Base-by-base conservation (phyloP, 2,113 vertebrate genomes). In the Bostrychus sinensis region DNA sequence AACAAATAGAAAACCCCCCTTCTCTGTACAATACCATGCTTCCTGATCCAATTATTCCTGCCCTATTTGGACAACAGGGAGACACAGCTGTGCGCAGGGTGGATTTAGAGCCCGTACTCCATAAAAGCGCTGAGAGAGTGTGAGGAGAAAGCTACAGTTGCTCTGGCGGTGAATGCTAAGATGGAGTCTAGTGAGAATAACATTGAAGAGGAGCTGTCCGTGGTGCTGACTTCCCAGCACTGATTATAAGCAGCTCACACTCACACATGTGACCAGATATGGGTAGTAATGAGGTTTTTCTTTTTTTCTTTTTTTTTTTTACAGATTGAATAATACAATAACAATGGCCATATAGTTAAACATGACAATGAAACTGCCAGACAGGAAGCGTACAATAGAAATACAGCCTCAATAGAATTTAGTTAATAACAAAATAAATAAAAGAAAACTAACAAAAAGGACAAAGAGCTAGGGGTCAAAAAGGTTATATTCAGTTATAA, bases 21-120 rank as follows among this genome's bases (percentile, higher is more conserved):
- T 70, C 63, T 78, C 57, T 62, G 69, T 54, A 28, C 22, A 13
- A 72, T 70, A 77, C 5, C 37, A 45, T 64, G 69, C 74, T 83
- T 83, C 73, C 72, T 73, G 68, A 84, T 84, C 80, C 77, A 86
- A 88, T 88, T 84, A 86, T 66, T 73, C 70, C 74, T 77, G 80
- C 67, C 75, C 68, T 81, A 77, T 85, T 85, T 88, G 84, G 80
- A 80, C 22, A 59, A 73, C 64, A 65, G 58, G 78, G 72, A 77
- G 61, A 69, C 72, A 66, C 56, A 72, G 75, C 76, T 69, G 72
- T 82, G 77, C 17, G 11, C 67, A 72, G 70, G 66, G 82, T 80
- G 80, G 82, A 82, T 86, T 81, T 81, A 81, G 81, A 81, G 77
- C 32, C 41, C 56, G 41, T 66, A 57, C 62, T 72, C 70, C 71